Percentiles rank a stretch among this genome's conserved stretches.
Evolutionary conservation across 2,113 vertebrate genomes (phyloP).

Genomic region (Xyliphius kryptos): DNA sequence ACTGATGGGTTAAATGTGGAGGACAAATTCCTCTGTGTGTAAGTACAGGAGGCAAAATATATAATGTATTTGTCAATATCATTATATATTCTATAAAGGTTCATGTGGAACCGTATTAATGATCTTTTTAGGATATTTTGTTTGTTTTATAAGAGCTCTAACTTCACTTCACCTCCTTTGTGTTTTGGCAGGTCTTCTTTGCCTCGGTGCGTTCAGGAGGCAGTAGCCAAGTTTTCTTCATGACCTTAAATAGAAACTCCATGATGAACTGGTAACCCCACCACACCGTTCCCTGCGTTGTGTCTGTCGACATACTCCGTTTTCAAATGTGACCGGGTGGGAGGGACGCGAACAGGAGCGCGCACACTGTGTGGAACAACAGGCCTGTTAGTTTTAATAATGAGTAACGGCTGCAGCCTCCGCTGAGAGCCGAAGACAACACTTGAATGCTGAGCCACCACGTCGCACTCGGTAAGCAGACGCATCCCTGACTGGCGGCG

Average conservation of each 20-base stretch:
- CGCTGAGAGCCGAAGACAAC: slow-evolving; percentile 25
- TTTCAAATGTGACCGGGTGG: slow-evolving; percentile 26
- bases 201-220: slow-evolving; percentile 96
- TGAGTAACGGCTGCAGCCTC: slow-evolving; percentile 9
- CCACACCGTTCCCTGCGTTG: slow-evolving; percentile 27
- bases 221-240: slow-evolving; percentile 99
- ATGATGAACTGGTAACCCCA: slow-evolving; percentile 99
- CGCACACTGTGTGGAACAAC: slow-evolving; percentile 11
- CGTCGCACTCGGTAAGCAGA: slow-evolving; percentile 12
- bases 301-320: slow-evolving; percentile 36
- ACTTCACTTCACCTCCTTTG: neutral
- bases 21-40: too few relatives aligned
- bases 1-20: too few relatives aligned
- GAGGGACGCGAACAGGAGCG: slow-evolving; percentile 16
- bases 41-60: too few relatives aligned
- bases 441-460: slow-evolving; percentile 8
- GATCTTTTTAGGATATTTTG: too few relatives aligned
- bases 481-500: slow-evolving; percentile 22
- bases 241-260: slow-evolving; percentile 99
- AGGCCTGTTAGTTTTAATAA: slow-evolving; percentile 8
- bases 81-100: too few relatives aligned
- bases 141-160: neutral
- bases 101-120: too few relatives aligned
- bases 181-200: slow-evolving; percentile 86
- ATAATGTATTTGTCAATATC: too few relatives aligned